Percentiles rank a stretch among this genome's conserved stretches.
Conservation (phyloP, 1,140 invertebrate species). For the Calosoma granatense region DNA sequence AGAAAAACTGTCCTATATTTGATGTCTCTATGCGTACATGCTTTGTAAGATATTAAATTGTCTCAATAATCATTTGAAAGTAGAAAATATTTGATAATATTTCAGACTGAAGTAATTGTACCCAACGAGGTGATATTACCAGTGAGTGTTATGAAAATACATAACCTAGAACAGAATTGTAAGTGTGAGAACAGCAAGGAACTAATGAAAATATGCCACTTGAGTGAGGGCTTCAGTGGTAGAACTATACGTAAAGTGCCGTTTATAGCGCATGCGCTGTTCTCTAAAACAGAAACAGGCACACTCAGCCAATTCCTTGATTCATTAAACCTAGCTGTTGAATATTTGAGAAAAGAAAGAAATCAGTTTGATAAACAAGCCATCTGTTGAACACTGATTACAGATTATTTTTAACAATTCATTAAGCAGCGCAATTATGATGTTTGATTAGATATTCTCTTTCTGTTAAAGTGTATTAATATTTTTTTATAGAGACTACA, state of each 20-base stretch:
- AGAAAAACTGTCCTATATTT: constrained; percentile 12
- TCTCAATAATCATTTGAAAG: too few relatives aligned
- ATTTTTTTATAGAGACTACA: too few relatives aligned
- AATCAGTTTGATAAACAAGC: constrained; percentile 20
- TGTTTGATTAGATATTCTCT: too few relatives aligned
- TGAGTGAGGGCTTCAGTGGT: constrained; percentile 69
- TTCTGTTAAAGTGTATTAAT: too few relatives aligned
- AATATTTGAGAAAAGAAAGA: constrained; percentile 27
- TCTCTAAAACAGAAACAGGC: constrained; percentile 26
- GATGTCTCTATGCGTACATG: too few relatives aligned
- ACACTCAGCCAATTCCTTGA: constrained; percentile 29
- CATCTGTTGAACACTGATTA: constrained; percentile 14
- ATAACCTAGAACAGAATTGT: constrained; percentile 25
- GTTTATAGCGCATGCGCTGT: constrained; percentile 65
- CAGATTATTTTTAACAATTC: background rate
- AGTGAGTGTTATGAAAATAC: constrained; percentile 26
- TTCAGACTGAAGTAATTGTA: constrained; percentile 41
- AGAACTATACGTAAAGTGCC: constrained; percentile 78
- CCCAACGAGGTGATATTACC: constrained; percentile 31
- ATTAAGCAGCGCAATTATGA: too few relatives aligned
- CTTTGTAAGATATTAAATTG: too few relatives aligned
- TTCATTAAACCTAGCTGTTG: constrained; percentile 27
- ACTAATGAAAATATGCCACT: constrained; percentile 38
- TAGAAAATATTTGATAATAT: constrained; percentile 12
- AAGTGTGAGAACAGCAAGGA: constrained; percentile 29